Conservation (phyloP, 2,888 invertebrate genomes). For the Microdon myrmicae region DNA sequence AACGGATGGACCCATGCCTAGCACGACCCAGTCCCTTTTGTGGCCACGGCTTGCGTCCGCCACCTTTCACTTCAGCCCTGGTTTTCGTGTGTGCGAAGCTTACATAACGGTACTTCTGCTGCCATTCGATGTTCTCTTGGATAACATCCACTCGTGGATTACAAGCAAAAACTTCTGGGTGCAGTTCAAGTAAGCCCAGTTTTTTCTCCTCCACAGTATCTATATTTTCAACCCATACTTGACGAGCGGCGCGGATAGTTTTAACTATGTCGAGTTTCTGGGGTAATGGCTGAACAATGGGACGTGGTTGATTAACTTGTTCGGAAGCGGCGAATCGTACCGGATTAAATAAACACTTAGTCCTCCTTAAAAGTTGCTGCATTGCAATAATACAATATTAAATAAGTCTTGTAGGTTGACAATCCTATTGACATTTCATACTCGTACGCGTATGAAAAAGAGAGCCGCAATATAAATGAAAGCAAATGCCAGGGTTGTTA, state of each 20-base stretch:
- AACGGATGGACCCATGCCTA: slow-evolving; percentile 90
- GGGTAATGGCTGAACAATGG: slow-evolving; percentile 56
- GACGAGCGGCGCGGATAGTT: slow-evolving; percentile 67
- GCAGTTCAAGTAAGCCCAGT: slow-evolving; percentile 86
- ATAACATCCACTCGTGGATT: slow-evolving; percentile 89
- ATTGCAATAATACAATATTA: too few relatives aligned
- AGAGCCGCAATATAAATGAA: too few relatives aligned
- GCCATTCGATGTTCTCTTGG: slow-evolving; percentile 88
- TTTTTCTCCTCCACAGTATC: slow-evolving; percentile 80
- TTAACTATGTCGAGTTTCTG: slow-evolving; percentile 54
- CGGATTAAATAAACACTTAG: slow-evolving; percentile 27
- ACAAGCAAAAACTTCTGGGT: slow-evolving; percentile 87
- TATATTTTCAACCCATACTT: slow-evolving; percentile 89
- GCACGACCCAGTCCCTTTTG: slow-evolving; percentile 94
- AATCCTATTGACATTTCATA: too few relatives aligned
- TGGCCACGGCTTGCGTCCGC: slow-evolving; percentile 95
- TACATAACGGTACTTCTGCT: slow-evolving; percentile 81
- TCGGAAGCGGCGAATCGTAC: slow-evolving; percentile 16
- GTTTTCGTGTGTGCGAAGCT: slow-evolving; percentile 82
- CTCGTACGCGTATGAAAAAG: too few relatives aligned
- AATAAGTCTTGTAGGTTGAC: too few relatives aligned
- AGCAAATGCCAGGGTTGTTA: too few relatives aligned
- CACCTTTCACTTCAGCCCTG: slow-evolving; percentile 87
- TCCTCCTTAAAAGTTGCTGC: slow-evolving; percentile 41
- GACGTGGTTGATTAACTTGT: slow-evolving; percentile 23